Base-by-base conservation (phyloP, 2,888 invertebrate genomes). In the Pogonocherus hispidulus region DNA sequence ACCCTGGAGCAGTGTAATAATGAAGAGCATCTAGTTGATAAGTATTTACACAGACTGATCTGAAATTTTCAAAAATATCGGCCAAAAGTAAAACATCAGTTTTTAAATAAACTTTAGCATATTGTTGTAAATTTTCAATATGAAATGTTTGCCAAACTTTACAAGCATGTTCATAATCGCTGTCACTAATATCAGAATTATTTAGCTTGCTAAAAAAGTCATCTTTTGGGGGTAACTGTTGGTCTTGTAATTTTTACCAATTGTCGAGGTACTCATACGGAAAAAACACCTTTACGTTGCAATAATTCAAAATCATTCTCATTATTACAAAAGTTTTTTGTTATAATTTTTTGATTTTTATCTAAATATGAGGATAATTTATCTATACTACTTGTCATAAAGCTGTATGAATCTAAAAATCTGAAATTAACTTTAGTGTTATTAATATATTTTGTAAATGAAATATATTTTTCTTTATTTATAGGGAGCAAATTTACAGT, bases 1-100 rank as follows among this genome's bases (percentile, higher is more conserved):
- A 68, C 0, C 81, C 81, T 2, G 82, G 82, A 5, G 76, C 59
- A 19, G 82, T 83, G 64, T 76, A 83, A 73, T 82, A 84, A 49
- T n/a, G n/a, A n/a, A n/a, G n/a, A n/a, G n/a, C n/a, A n/a, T n/a
- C n/a, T n/a, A n/a, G n/a, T n/a, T n/a, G n/a, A n/a, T n/a, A n/a
- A n/a, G n/a, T n/a, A n/a, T n/a, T n/a, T n/a, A n/a, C n/a, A n/a
- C n/a, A n/a, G n/a, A n/a, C n/a, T n/a, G n/a, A n/a, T n/a, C n/a
- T n/a, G n/a, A n/a, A n/a, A n/a, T n/a, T n/a, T n/a, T n/a, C n/a
- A n/a, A n/a, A n/a, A n/a, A n/a, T n/a, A n/a, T n/a, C n/a, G n/a
- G n/a, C n/a, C n/a, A n/a, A n/a, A n/a, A n/a, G n/a, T n/a, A n/a
- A n/a, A n/a, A n/a, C n/a, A n/a, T n/a, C n/a, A n/a, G n/a, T n/a